These are phyloP conservation scores for Lycocerus yunnanus DNA, from an alignment of 2,888 invertebrate genomes.

Conservation along the genomic window DNA sequence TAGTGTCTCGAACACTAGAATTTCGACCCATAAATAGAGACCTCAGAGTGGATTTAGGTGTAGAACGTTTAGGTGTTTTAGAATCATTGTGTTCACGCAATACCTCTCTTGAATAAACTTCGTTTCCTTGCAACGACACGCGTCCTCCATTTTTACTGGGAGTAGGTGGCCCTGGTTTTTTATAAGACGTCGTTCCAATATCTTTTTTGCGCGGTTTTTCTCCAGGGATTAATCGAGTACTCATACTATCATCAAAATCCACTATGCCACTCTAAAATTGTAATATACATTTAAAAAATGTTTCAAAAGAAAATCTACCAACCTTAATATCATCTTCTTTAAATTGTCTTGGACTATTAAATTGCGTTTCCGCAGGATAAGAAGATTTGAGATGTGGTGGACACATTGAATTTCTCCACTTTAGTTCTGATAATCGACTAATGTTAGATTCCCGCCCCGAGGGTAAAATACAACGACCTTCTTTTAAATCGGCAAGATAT, in stretches of 20 bases:
- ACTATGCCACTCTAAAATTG: constrained; percentile 46
- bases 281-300: background rate
- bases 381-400: constrained; percentile 86
- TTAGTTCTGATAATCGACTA: constrained; percentile 70
- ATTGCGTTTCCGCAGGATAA: constrained; percentile 82
- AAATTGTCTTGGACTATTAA: constrained; percentile 59
- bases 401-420: constrained; percentile 79
- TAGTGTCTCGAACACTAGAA: constrained; percentile 51
- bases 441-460: constrained; percentile 44
- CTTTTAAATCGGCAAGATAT: constrained; percentile 70
- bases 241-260: constrained; percentile 53
- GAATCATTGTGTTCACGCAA: constrained; percentile 60
- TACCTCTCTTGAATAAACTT: constrained; percentile 62
- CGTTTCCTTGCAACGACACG: constrained; percentile 67
- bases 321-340: constrained; percentile 73
- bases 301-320: constrained; percentile 35
- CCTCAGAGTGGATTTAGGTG: constrained; percentile 66
- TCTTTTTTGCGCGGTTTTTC: constrained; percentile 61
- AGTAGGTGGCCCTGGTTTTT: constrained; percentile 85
- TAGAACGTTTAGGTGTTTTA: constrained; percentile 58
- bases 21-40: constrained; percentile 62
- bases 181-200: constrained; percentile 75
- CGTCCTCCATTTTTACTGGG: constrained; percentile 80
- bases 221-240: constrained; percentile 52
- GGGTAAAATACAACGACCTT: constrained; percentile 58